These are phyloP conservation scores for Octopus bimaculoides DNA, from an alignment of 1,140 invertebrate genomes.

Conservation along the genomic window DNA sequence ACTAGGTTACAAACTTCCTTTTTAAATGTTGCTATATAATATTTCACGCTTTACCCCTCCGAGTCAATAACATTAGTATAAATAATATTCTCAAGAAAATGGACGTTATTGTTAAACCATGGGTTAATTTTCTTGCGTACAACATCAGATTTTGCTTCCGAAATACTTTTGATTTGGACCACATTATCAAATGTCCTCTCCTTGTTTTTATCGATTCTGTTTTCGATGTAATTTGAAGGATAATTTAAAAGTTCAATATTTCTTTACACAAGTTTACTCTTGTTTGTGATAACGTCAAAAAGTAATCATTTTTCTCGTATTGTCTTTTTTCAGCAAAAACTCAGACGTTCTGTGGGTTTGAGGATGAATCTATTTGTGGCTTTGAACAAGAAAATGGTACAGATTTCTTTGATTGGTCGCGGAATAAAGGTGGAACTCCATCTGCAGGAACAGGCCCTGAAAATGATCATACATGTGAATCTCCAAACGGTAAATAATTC, in stretches of 20 bases:
- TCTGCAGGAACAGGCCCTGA: slow-evolving; percentile 44
- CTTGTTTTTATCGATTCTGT: too few species aligned
- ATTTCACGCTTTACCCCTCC: too few species aligned
- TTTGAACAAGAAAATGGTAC: slow-evolving; percentile 39
- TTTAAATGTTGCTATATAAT: too few species aligned
- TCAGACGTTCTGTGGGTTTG: slow-evolving; percentile 47
- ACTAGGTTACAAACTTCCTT: too few species aligned
- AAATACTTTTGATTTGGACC: too few species aligned
- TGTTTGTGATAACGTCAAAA: background rate
- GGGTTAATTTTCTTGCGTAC: too few species aligned
- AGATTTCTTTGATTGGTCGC: slow-evolving; percentile 49
- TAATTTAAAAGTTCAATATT: background rate
- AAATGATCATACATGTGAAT: slow-evolving; percentile 48
- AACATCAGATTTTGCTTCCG: too few species aligned
- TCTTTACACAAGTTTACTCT: slow-evolving; percentile 5
- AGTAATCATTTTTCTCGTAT: background rate
- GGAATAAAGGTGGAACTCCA: slow-evolving; percentile 36
- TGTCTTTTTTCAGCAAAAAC: slow-evolving; percentile 44
- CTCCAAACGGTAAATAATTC: slow-evolving; percentile 22
- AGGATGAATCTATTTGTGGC: slow-evolving; percentile 46
- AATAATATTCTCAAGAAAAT: too few species aligned
- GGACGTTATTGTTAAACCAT: too few species aligned
- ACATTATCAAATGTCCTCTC: too few species aligned
- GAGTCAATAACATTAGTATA: too few species aligned
- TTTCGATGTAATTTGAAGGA: too few species aligned